Evolutionary conservation across 2,113 vertebrate genomes (phyloP).

Genomic region (Urocynchramus pylzowi): DNA sequence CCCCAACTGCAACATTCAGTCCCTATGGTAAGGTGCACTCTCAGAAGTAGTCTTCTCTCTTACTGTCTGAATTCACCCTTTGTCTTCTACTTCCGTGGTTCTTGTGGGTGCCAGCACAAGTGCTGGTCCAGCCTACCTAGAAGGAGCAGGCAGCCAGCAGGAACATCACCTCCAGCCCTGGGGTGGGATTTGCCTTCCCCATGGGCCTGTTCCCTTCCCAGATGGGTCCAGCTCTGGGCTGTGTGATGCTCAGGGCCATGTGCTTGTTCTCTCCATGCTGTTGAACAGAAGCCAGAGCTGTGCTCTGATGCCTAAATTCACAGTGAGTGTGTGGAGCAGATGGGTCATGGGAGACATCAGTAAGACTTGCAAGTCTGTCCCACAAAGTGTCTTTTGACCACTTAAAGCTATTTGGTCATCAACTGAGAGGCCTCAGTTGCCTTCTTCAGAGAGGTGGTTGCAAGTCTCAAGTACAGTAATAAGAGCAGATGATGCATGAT

Average conservation of each 20-base stretch:
- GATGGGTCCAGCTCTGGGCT: background rate
- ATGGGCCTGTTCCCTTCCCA: background rate
- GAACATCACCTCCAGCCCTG: background rate
- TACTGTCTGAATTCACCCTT: background rate
- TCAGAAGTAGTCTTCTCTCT: background rate
- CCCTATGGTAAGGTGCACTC: conserved; percentile 63
- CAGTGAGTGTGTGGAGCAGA: background rate
- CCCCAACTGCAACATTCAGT: conserved; percentile 37
- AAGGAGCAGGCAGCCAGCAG: background rate
- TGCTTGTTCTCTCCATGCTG: fast-evolving
- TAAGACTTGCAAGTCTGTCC: background rate
- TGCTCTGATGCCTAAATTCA: fast-evolving
- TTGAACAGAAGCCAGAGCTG: background rate
- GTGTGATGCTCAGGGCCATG: fast-evolving
- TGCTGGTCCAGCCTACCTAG: background rate
- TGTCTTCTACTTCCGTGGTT: background rate
- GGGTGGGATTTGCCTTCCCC: background rate
- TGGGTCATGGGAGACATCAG: background rate
- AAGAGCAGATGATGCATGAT: background rate
- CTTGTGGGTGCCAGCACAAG: background rate
- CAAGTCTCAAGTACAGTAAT: background rate
- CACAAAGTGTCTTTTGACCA: background rate
- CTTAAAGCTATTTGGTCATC: background rate
- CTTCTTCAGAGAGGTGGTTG: background rate
- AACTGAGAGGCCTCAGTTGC: background rate